Percentiles rank a stretch among this genome's conserved stretches.
These are phyloP conservation scores for Prenolepis imparis DNA, from an alignment of 2,888 invertebrate genomes.

Conservation along the genomic window DNA sequence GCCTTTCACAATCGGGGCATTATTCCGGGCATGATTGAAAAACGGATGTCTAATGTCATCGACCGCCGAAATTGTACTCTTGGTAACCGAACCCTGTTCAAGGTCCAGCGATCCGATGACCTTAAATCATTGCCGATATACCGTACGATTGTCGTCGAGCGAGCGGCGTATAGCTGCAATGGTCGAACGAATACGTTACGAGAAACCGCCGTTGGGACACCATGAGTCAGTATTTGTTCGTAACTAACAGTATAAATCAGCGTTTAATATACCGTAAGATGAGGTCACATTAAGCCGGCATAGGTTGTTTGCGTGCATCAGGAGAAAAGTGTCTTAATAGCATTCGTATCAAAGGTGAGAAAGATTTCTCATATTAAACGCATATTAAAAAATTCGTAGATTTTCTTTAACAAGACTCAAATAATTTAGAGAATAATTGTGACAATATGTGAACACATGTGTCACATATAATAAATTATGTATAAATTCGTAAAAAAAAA, in stretches of 20 bases:
- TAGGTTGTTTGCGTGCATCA: neutral
- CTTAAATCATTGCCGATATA: constrained; percentile 40
- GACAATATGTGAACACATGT: neutral
- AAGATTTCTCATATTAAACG: neutral
- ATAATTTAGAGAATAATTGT: neutral
- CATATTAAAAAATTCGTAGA: neutral
- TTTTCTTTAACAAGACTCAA: too few species aligned
- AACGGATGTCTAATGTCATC: constrained; percentile 52
- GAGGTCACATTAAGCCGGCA: constrained; percentile 6
- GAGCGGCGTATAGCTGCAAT: constrained; percentile 21
- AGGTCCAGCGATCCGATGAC: constrained; percentile 60
- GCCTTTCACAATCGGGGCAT: constrained; percentile 5
- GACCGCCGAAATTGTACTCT: constrained; percentile 63
- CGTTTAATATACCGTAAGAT: constrained; percentile 49
- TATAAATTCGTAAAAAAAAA: neutral
- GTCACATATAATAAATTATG: neutral
- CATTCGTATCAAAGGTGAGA: neutral
- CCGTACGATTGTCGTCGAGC: constrained; percentile 34
- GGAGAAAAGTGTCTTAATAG: neutral
- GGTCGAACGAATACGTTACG: constrained; percentile 31
- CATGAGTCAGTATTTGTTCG: constrained; percentile 33
- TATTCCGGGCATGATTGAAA: constrained; percentile 7
- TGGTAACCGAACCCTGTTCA: constrained; percentile 41
- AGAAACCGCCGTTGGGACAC: neutral
- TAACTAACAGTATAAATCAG: constrained; percentile 51